Base-by-base conservation (phyloP, 2,113 vertebrate species). In the Acrocephalus kingi region DNA sequence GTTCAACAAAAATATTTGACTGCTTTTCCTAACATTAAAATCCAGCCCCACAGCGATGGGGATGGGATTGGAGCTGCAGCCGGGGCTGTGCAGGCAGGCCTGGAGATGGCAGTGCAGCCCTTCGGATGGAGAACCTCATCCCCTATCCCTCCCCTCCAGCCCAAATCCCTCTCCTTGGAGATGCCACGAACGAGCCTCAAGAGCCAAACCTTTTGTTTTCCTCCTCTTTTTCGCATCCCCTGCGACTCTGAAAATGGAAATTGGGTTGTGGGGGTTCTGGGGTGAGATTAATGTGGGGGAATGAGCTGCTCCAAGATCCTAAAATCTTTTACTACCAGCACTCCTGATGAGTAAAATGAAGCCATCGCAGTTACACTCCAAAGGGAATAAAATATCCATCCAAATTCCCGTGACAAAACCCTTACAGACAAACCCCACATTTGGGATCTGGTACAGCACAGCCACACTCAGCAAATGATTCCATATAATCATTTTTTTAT, bases 51-150 rank as follows among this genome's bases (percentile, higher is more conserved):
- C 0, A 27, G 41, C 0, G 55, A 0, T 4, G 62, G 22, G 66
- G 24, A 7, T 8, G 52, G 5, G n/a, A 20, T 0, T 3, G 8
- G 62, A 61, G 68, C 28, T 23, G 43, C 18, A 24, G 77, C 13
- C 1, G 1, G 1, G 30, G 55, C 80, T 80, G 55, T 35, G 59
- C 87, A 13, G 75, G 20, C 49, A 85, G 71, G 41, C 95, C 96
- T 95, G 92, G 82, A 97, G 98, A 68, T 97, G 98, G 97, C 96
- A 98, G 89, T 93, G 96, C 84, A 97, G 85, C 39, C 63, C 95
- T 97, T 89, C 31, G 11, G 23, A 72, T 88, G 48, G 39, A 28
- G 15, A 59, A 6, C 7, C 2, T 51, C 58, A 39, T 14, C 68
- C 37, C 52, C 27, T 14, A 16, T 48, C 41, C 77, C 61, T 15